Base-by-base conservation (phyloP, 2,888 invertebrate genomes). In the Phengaris arion region DNA sequence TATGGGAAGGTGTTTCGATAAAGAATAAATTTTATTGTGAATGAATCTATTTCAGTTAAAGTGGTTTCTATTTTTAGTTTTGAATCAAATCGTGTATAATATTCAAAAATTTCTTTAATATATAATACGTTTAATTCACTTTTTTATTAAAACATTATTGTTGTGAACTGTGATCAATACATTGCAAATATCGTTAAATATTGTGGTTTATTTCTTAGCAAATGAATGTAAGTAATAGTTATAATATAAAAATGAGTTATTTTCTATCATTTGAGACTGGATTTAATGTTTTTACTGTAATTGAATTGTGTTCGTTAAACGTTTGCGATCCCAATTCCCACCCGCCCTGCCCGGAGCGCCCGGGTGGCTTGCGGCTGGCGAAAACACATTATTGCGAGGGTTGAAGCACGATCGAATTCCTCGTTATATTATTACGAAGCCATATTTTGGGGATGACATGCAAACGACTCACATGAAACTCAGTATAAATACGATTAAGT, bases 151-250 rank as follows among this genome's bases (percentile, higher is more conserved):
- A 54, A 54, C 72, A 86, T 85, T 88, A 88, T 89, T 90, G 90
- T 91, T 91, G 91, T 92, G 92, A 92, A 91, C 91, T 91, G 91
- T 92, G 92, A 92, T 91, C 91, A 83, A 92, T 92, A 91, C 81
- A 77, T 76, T 74, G 52, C 72, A 54, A 54, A 35, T 72, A 52
- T 54, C 72, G 22, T 54, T 12, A 72, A 82, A 82, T 82, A 79
- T 83, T 80, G 79, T 81, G 78, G 81, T 77, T 77, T 82, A 82
- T 84, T 85, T 84, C 81, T 83, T 84, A 82, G 64, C 82, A 85
- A 82, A 80, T 83, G 84, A 82, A 83, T 91, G 93, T 93, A 91
- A 83, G 92, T 91, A 87, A 91, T 84, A 90, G 35, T 13, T 64
- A 35, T 64, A 12, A 45, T 6, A 87, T 89, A 82, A 90, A 87